phyloP scores from a whole-genome alignment of 2,797 vertebrate genomes.

The Kryptolebias ocellatus region DNA sequence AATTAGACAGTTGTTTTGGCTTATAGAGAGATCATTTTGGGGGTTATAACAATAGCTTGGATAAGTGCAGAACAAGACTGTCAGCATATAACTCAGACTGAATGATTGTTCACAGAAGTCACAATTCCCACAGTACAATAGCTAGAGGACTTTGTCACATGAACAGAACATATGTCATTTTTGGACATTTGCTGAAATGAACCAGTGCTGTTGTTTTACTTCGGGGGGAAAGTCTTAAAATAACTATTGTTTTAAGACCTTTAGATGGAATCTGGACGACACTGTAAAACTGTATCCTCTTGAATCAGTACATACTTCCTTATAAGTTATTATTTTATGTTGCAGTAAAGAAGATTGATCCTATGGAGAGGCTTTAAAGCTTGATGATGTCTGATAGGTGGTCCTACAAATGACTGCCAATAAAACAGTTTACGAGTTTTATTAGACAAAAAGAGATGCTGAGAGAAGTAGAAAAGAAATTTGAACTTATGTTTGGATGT shows the following conservation, averaged over 20 bases:
- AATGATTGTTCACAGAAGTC: neutral
- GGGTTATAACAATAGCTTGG: neutral
- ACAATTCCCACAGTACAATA: neutral
- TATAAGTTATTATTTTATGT: constrained; percentile 7
- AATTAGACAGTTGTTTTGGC: too few relatives aligned
- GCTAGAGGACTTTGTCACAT: neutral
- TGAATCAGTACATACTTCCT: constrained; percentile 2
- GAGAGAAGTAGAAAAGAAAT: constrained; percentile 4
- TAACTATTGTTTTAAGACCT: neutral
- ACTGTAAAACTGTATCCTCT: neutral
- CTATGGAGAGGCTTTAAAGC: constrained; percentile 4
- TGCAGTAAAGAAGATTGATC: neutral
- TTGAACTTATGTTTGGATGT: neutral
- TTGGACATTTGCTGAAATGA: constrained; percentile 21
- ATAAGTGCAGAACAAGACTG: neutral
- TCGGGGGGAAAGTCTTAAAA: constrained; percentile 6
- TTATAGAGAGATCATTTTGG: neutral
- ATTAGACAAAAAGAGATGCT: constrained; percentile 31
- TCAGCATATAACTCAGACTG: neutral
- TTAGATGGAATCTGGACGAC: constrained; percentile 16
- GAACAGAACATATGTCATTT: neutral
- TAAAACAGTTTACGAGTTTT: constrained; percentile 38
- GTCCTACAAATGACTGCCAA: constrained; percentile 39
- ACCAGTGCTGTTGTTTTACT: constrained; percentile 12
- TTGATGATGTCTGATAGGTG: constrained; percentile 36